Conservation (phyloP, 2,797 vertebrate species). For the Spinus pinus region DNA sequence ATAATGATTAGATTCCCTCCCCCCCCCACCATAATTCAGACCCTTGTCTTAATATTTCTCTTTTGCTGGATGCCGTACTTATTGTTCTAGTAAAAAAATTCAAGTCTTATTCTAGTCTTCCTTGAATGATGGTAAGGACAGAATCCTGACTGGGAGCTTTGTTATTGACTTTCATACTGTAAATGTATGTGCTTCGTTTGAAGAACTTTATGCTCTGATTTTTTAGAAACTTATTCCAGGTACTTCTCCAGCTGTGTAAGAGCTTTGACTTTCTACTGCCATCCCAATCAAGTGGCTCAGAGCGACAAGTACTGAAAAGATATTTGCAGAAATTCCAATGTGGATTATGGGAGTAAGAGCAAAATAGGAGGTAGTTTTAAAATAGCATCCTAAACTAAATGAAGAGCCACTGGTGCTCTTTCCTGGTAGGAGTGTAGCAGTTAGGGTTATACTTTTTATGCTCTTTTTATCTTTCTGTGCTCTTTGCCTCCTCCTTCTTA, state of each 20-base stretch:
- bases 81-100: background rate
- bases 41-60: background rate
- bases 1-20: background rate
- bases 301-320: background rate
- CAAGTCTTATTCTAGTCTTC: background rate
- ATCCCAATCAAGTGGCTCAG: background rate
- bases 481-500: background rate
- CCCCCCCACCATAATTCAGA: accelerated
- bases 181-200: background rate
- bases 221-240: background rate
- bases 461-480: background rate
- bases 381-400: background rate
- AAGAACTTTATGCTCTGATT: background rate
- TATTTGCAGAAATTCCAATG: background rate
- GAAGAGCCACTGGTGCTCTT: background rate
- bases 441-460: background rate
- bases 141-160: background rate
- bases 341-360: background rate
- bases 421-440: background rate
- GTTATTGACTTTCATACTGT: background rate
- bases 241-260: background rate
- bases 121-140: background rate
- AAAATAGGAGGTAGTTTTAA: background rate
- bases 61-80: background rate
- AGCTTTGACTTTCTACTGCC: background rate